Base-by-base conservation (phyloP, 1,140 invertebrate species). In the Drosophila pruinosa region DNA sequence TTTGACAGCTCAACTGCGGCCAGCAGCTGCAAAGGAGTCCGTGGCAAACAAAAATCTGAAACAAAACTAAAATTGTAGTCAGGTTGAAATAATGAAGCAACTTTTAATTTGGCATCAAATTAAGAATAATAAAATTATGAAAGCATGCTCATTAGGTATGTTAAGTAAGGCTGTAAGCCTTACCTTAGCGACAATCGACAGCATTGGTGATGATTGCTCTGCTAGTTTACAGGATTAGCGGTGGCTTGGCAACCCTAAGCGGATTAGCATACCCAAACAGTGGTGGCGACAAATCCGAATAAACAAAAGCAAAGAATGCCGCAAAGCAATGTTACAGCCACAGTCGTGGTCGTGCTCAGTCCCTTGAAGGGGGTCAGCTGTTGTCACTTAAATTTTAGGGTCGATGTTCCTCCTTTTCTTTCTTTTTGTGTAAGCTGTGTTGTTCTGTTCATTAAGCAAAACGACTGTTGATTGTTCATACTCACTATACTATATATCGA, bases 191-290 rank as follows among this genome's bases (percentile, higher is more conserved):
- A 47, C 43, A 47, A 47, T 47, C 43, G 19, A 54, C 15, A 54
- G 19, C 5, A 2, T 8, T n/a, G 53, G 10, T 36, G 58, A 73
- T 73, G 81, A 76, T 86, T 65, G 63, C 59, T 63, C 21, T 56
- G 81, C 83, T 78, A 80, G 78, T 80, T 86, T 62, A 78, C 65
- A 50, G 81, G 72, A 80, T 85, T 80, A 83, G 43, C 73, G 62
- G 82, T 76, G 71, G 64, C 79, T 62, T 83, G 52, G 81, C 76
- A 85, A 86, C 74, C 45, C 72, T 80, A 85, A 86, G 81, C 72
- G 61, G 80, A 78, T 85, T 85, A 85, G 48, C 63, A 54, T 65
- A 31, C 43, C 22, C 56, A 54, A 59, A 59, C 22, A 19, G 15
- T 12, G 19, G 7, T 12, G 41, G 22, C 56, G 15, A 63, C 24